Evolutionary conservation across 1,140 invertebrate species (phyloP).

Genomic region (Zaprionus ghesquierei): DNA sequence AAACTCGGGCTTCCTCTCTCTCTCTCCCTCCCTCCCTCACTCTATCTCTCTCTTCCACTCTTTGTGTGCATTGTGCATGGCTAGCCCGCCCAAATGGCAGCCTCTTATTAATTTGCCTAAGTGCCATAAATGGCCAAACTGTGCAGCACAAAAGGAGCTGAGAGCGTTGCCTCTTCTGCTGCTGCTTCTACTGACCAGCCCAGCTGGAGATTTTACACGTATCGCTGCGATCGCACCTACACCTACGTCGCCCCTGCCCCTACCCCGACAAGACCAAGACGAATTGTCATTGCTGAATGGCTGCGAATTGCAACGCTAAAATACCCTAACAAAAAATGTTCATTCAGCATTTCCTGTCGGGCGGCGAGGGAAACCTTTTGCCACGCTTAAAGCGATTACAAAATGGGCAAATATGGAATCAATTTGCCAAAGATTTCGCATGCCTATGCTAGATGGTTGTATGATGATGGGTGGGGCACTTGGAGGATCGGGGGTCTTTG

Average conservation of each 20-base stretch:
- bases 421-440: not conserved
- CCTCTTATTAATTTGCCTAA: conserved; percentile 79
- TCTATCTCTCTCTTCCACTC: not conserved
- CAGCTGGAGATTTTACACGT: conserved; percentile 70
- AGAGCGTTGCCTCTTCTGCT: conserved; percentile 40
- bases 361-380: not conserved
- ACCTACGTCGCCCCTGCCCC: not conserved
- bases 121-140: conserved; percentile 72
- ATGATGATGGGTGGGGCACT: not conserved
- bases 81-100: conserved; percentile 35
- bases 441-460: not conserved
- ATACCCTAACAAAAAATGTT: conserved; percentile 13
- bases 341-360: not conserved
- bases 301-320: conserved; percentile 4
- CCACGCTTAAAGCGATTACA: not conserved
- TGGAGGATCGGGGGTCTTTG: not conserved
- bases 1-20: conserved; percentile 9
- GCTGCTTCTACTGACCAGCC: no score
- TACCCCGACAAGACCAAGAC: conserved; percentile 59
- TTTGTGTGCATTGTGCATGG: conserved; percentile 25
- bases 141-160: conserved; percentile 58
- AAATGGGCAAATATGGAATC: not conserved
- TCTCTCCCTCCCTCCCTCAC: not conserved
- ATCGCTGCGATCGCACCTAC: not conserved
- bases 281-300: conserved; percentile 46